Evolutionary conservation across 2,797 vertebrate species (phyloP).

Genomic region (Vireo griseus): DNA sequence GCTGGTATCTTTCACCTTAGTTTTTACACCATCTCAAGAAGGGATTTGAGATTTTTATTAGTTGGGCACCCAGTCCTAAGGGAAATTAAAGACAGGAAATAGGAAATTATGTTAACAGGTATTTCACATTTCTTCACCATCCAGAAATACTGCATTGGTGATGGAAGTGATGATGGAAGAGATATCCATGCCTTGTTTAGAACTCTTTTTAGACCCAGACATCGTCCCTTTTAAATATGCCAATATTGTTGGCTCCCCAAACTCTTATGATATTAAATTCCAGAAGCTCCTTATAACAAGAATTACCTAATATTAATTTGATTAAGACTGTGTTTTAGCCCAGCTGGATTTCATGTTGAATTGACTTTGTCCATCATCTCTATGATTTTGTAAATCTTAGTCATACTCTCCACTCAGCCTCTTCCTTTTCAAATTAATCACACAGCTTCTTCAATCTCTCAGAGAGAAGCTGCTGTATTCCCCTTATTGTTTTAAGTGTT

Average conservation of each 20-base stretch:
- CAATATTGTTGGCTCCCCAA: neutral
- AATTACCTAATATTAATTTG: neutral
- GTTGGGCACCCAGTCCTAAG: neutral
- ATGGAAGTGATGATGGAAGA: neutral
- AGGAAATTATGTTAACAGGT: neutral
- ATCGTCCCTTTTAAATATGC: neutral
- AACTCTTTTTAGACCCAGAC: neutral
- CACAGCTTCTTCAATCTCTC: neutral
- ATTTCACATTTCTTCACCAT: neutral
- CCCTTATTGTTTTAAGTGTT: neutral
- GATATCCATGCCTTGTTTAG: neutral
- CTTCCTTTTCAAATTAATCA: neutral
- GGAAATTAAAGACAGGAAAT: neutral
- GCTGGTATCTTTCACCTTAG: neutral
- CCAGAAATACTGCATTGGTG: neutral
- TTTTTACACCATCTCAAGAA: neutral
- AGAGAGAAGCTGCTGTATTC: neutral
- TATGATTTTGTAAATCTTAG: neutral
- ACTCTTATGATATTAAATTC: neutral
- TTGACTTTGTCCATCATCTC: neutral
- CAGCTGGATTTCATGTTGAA: neutral
- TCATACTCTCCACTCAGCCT: neutral
- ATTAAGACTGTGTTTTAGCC: neutral
- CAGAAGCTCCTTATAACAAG: neutral
- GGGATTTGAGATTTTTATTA: neutral